phyloP scores from a whole-genome alignment of 2,888 invertebrate genomes.

The Toxonevra muliebris region DNA sequence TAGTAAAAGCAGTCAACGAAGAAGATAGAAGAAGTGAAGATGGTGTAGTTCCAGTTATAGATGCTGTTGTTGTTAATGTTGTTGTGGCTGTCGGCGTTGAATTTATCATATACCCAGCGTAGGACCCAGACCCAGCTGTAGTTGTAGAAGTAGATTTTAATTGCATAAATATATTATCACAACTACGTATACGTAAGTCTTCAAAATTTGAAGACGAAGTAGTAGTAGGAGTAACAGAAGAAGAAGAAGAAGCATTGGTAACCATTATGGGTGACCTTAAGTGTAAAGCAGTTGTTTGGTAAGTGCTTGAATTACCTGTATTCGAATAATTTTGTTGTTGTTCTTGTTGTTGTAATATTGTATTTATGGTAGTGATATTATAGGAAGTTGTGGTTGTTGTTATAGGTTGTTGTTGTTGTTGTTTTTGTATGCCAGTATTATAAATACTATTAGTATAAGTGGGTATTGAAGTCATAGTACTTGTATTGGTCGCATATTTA shows the following conservation, averaged over 20 bases:
- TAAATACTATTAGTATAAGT: neutral
- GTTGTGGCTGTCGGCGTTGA: constrained; percentile 9
- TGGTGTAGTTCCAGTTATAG: constrained; percentile 6
- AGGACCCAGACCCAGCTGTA: constrained; percentile 25
- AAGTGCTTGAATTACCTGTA: constrained; percentile 42
- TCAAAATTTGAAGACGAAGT: too few relatives aligned
- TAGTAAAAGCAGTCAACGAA: neutral
- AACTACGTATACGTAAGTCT: constrained; percentile 47
- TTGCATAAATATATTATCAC: constrained; percentile 51
- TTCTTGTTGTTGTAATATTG: constrained; percentile 7
- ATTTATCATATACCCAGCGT: too few relatives aligned
- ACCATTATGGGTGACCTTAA: constrained; percentile 28
- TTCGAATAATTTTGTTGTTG: constrained; percentile 2
- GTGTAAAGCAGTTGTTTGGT: constrained; percentile 47
- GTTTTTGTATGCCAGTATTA: constrained; percentile 4
- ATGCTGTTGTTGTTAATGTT: neutral
- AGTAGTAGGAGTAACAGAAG: constrained; percentile 27
- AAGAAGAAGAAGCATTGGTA: constrained; percentile 18
- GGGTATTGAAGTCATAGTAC: too few relatives aligned
- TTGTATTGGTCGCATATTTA: too few relatives aligned
- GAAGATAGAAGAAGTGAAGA: constrained; percentile 2
- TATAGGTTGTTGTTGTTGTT: constrained; percentile 14
- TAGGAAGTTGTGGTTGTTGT: constrained; percentile 19
- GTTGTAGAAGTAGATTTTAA: constrained; percentile 39
- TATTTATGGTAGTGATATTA: constrained; percentile 8